Evolutionary conservation across 1,140 invertebrate species (phyloP).

Genomic region (Drosophila rufa): DNA sequence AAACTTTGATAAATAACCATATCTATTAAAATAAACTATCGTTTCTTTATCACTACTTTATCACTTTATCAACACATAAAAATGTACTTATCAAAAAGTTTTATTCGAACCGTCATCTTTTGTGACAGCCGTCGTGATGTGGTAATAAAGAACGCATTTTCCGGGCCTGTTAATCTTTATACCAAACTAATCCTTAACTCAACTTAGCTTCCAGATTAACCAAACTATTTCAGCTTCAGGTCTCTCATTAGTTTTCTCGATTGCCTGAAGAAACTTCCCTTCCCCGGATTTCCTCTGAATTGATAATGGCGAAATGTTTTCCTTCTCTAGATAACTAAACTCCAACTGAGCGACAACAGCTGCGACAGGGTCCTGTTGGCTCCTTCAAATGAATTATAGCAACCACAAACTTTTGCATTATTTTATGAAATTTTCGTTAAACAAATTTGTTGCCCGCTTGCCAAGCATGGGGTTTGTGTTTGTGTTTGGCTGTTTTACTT

Average conservation of each 20-base stretch:
- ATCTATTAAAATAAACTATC: neutral
- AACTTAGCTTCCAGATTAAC: constrained; percentile 21
- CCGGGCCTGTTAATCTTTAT: constrained; percentile 11
- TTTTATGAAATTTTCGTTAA: constrained; percentile 65
- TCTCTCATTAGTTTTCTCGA: constrained; percentile 32
- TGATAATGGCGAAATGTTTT: constrained; percentile 42
- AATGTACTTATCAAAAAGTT: constrained; percentile 28
- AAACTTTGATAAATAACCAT: neutral
- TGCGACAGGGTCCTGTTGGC: constrained; percentile 47
- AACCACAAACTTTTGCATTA: constrained; percentile 63
- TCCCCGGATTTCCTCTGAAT: constrained; percentile 20
- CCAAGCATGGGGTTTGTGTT: constrained; percentile 36
- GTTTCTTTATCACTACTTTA: neutral
- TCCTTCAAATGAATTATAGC: constrained; percentile 60
- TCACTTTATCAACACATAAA: constrained; percentile 15
- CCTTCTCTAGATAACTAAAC: constrained; percentile 12
- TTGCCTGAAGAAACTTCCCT: constrained; percentile 13
- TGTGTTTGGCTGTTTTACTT: constrained; percentile 42
- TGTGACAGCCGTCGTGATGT: constrained; percentile 17
- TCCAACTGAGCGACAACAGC: constrained; percentile 52
- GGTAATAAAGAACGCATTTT: neutral
- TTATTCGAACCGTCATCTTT: constrained; percentile 9
- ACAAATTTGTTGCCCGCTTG: constrained; percentile 56
- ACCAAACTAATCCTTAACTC: constrained; percentile 37
- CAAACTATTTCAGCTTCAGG: constrained; percentile 16